Base-by-base conservation (phyloP, 1,140 invertebrate species). In the Leptoteleia sp. region DNA sequence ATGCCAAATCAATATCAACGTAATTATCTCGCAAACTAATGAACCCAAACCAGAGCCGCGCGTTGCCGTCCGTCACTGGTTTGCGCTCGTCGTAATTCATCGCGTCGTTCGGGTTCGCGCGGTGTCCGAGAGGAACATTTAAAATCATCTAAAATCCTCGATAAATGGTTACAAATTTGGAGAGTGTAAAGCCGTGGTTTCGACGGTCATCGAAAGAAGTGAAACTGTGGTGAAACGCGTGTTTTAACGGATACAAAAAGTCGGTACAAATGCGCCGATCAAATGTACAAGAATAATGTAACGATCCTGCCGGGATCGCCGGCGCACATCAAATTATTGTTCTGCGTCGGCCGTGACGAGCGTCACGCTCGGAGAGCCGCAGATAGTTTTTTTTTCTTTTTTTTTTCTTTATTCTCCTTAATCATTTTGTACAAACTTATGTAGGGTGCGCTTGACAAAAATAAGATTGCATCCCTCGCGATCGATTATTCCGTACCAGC, bases 401-500 rank as follows among this genome's bases (percentile, higher is more conserved):
- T n/a, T n/a, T n/a, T n/a, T n/a, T n/a, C n/a, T n/a, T n/a, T n/a
- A n/a, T n/a, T n/a, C n/a, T n/a, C n/a, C n/a, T n/a, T n/a, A n/a
- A n/a, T n/a, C n/a, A n/a, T n/a, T 43, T 25, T 40, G 37, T 67
- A 67, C 48, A 50, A 55, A 50, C 31, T 22, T 48, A 43, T 50
- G 17, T 52, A 55, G 3, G 31, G 27, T 33, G 42, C 40, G 37
- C 37, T 61, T 47, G 54, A 75, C 22, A 59, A 64, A 71, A 65
- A 70, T 71, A 59, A 71, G 27, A 52, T 42, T 6, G n/a, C 33
- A 29, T 55, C 5, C 40, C 33, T 61, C 12, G 38, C 42, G 25
- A 52, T 40, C 35, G 43, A 62, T 61, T 12, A 11, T 59, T 77
- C 72, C 75, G 75, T 55, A 64, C 75, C 75, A 77, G 75, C 75